phyloP scores from a whole-genome alignment of 2,113 vertebrate species.

The Cacatua alba region DNA sequence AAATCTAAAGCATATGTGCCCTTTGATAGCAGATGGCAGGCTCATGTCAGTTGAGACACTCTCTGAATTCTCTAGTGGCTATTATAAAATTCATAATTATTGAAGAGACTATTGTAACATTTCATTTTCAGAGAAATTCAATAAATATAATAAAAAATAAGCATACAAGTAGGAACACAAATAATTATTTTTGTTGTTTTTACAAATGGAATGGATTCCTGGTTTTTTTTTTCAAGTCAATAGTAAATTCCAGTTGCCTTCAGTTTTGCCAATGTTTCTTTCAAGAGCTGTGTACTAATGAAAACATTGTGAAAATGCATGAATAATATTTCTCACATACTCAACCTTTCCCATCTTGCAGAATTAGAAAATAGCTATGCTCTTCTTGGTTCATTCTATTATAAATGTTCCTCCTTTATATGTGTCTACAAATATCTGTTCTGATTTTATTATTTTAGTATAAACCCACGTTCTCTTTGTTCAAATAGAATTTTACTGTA shows the following conservation, averaged over 20 bases:
- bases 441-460: not conserved
- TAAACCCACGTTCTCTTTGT: not conserved
- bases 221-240: not conserved
- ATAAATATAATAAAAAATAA: not conserved
- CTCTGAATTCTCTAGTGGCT: not conserved
- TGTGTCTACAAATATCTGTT: not conserved
- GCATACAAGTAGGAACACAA: not conserved
- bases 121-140: not conserved
- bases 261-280: not conserved
- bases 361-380: not conserved
- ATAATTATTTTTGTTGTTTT: not conserved
- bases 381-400: not conserved
- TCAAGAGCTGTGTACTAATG: not conserved
- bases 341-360: not conserved
- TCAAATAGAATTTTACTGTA: not conserved
- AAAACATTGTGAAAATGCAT: not conserved
- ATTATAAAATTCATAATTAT: not conserved
- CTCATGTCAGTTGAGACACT: not conserved
- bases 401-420: not conserved
- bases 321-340: not conserved
- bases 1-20: constrained; percentile 26
- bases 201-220: not conserved
- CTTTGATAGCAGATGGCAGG: constrained; percentile 46
- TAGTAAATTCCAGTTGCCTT: not conserved
- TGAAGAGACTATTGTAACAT: not conserved